These are phyloP conservation scores for Bombylius major DNA, from an alignment of 2,888 invertebrate genomes.

Conservation along the genomic window DNA sequence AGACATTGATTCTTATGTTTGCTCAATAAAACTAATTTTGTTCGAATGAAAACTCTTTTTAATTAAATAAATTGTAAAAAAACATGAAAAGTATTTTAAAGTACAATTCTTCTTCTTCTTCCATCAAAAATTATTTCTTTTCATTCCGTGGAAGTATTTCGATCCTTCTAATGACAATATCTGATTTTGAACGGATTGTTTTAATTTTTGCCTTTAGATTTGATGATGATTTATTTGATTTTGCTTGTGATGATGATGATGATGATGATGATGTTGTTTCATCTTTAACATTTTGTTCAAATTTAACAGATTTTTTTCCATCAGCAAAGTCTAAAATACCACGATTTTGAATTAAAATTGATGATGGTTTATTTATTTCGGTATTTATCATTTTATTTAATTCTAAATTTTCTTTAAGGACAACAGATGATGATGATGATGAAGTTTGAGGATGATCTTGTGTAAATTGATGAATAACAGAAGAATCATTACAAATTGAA, in stretches of 20 bases:
- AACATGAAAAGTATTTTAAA: too few species aligned
- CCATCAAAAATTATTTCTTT: background rate
- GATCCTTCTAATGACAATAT: conserved; percentile 25
- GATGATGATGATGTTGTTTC: background rate
- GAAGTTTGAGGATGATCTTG: too few species aligned
- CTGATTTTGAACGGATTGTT: conserved; percentile 18
- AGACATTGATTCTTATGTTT: too few species aligned
- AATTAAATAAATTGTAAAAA: too few species aligned
- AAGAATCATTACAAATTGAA: too few species aligned
- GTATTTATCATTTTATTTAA: background rate
- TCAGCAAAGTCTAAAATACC: conserved; percentile 2
- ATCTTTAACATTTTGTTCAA: conserved; percentile 15
- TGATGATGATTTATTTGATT: too few species aligned
- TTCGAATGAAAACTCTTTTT: too few species aligned
- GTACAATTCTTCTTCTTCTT: too few species aligned
- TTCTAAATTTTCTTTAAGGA: background rate
- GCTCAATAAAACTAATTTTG: too few species aligned
- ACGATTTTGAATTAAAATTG: conserved; percentile 7
- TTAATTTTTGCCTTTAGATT: too few species aligned
- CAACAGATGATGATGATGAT: background rate
- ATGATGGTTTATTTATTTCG: background rate
- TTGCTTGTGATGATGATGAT: too few species aligned
- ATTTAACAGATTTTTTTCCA: conserved; percentile 23
- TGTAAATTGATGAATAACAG: too few species aligned
- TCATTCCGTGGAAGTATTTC: background rate